phyloP scores from a whole-genome alignment of 92 coral and sea anemone species.

The Umimayanthus chanpuru region DNA sequence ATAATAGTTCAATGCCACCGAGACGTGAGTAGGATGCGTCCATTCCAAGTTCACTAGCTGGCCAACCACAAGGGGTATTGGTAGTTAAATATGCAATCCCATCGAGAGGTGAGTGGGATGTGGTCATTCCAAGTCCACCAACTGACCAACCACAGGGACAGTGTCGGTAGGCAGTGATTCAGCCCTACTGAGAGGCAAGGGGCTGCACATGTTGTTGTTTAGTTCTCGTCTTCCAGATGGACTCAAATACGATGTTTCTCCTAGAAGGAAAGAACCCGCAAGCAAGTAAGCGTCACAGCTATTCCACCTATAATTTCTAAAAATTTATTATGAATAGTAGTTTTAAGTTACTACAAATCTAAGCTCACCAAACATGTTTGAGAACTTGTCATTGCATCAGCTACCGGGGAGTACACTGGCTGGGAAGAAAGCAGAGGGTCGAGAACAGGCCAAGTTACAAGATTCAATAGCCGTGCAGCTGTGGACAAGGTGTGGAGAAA shows the following conservation, averaged over 20 bases:
- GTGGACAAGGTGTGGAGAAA: too few species aligned
- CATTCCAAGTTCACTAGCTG: constrained; percentile 11
- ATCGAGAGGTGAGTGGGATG: neutral
- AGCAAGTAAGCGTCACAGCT: neutral
- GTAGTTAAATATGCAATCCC: neutral
- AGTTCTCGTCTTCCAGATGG: neutral
- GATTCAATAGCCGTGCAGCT: too few species aligned
- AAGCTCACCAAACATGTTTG: neutral
- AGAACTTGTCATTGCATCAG: neutral
- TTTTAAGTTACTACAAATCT: too few species aligned
- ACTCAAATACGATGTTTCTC: neutral
- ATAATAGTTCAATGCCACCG: neutral
- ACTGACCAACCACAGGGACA: constrained; percentile 11
- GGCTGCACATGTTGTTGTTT: neutral
- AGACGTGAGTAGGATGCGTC: too few species aligned
- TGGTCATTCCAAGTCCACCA: constrained; percentile 16
- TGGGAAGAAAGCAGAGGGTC: too few species aligned
- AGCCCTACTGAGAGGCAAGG: neutral
- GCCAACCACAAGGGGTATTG: neutral
- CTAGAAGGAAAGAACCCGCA: neutral
- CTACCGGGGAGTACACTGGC: too few species aligned
- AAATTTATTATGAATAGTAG: neutral
- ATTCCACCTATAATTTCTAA: neutral
- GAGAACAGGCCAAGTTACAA: too few species aligned
- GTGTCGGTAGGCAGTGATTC: neutral